Percentiles rank a stretch among this genome's conserved stretches.
These are phyloP conservation scores for Struthidea cinerea DNA, from an alignment of 2,113 vertebrate genomes.

Conservation along the genomic window DNA sequence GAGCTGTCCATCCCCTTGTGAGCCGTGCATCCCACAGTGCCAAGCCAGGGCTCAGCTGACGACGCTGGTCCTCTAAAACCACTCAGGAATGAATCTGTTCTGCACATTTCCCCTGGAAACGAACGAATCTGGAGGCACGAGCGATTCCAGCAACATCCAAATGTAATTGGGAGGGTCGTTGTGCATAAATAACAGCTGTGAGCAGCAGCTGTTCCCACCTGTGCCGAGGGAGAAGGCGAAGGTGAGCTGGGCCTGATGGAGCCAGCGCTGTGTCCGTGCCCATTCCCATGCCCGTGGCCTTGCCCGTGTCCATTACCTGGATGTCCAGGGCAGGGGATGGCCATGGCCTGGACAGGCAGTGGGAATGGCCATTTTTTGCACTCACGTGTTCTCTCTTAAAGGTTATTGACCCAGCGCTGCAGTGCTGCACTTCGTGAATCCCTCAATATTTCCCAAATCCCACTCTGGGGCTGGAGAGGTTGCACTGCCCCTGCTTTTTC, in stretches of 20 bases:
- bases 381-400: fast-evolving
- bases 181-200: conserved; percentile 67
- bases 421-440: background rate
- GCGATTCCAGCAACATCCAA: conserved; percentile 5
- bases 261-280: fast-evolving
- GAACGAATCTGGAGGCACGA: conserved; percentile 14
- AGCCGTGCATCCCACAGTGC: fast-evolving
- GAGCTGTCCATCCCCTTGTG: too few relatives aligned
- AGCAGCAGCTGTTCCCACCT: conserved; percentile 67
- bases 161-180: conserved; percentile 57
- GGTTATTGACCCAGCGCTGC: fast-evolving
- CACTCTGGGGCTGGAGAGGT: background rate
- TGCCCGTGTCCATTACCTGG: background rate
- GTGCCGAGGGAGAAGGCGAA: background rate
- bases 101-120: conserved; percentile 43
- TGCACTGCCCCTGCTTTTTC: background rate
- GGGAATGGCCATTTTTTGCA: background rate
- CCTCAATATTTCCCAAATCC: background rate
- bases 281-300: fast-evolving
- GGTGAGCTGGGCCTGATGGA: background rate
- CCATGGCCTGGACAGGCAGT: fast-evolving
- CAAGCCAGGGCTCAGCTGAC: background rate
- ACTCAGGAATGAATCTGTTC: conserved; percentile 27
- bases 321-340: background rate
- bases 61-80: background rate